Evolutionary conservation across 2,888 invertebrate genomes (phyloP), one percentile per base, ranked within the genome.

Genomic region (Drosophila subquinaria): DNA sequence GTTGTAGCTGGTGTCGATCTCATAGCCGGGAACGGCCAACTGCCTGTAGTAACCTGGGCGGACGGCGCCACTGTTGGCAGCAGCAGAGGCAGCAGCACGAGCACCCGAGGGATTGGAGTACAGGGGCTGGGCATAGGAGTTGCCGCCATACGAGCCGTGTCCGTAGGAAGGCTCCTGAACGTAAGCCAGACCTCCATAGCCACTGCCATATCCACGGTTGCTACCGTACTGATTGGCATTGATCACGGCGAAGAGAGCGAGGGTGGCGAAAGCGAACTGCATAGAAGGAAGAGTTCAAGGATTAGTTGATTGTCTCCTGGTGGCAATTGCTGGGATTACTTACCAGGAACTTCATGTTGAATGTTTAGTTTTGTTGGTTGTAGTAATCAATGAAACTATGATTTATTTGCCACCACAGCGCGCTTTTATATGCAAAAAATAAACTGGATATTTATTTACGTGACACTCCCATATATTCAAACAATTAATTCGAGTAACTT

Each of bases 331-430:
- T 4, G 55, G 69, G 56, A 79, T 35, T 73, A 87, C 89, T 88
- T 80, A 88, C 87, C 81, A 90, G 81, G 79, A 69, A 83, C 73
- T 90, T 90, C 89, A 90, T 90, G 79, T 81, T 87, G 81, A 79
- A 61, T 72, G 15, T 65, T 57, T 76, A 76, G 79, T 79, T 79
- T 75, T 79, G 85, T 82, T 83, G 73, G 76, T 79, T 88, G 76
- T 79, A 62, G 79, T 67, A 85, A 81, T 85, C 76, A 88, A 89
- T 84, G 72, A 84, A 89, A 90, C 89, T 90, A 84, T 90, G 72
- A 83, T 78, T 84, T 74, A 23, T 33, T 53, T 57, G 69, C 47
- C 67, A 45, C 15, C 40, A 67, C 50, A 40, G 50, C 61, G 23
- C 53, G 70, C 76, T 82, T 85, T 77, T 86, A 86, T 86, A 85